phyloP scores from a whole-genome alignment of 2,797 vertebrate genomes.

The Thalassophryne amazonica region DNA sequence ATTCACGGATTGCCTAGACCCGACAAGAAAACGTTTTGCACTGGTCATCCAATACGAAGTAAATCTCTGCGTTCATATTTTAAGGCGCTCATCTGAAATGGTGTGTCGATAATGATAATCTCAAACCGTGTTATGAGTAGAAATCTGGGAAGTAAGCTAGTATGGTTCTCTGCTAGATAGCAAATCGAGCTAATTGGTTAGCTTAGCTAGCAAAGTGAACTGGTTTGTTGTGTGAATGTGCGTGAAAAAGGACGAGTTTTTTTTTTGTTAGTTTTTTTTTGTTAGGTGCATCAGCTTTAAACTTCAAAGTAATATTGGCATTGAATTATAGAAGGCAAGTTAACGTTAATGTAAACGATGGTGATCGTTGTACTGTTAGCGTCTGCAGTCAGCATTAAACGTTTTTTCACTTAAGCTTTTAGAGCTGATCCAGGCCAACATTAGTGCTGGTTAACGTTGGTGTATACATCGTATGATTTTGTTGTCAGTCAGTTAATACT shows the following conservation, averaged over 20 bases:
- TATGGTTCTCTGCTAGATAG: slow-evolving; percentile 49
- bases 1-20: slow-evolving; percentile 58
- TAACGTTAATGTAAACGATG: not conserved
- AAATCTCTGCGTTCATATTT: not conserved
- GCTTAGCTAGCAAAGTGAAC: slow-evolving; percentile 41
- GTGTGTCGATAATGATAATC: not conserved
- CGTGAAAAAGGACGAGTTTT: slow-evolving; percentile 41
- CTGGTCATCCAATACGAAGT: slow-evolving; percentile 9
- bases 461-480: too few species aligned
- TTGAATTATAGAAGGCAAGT: too few species aligned
- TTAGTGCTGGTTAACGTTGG: not conserved
- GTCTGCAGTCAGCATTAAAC: not conserved
- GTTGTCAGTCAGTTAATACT: too few species aligned
- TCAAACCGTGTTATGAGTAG: not conserved
- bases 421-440: not conserved
- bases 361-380: slow-evolving; percentile 8
- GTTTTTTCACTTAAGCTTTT: slow-evolving; percentile 8
- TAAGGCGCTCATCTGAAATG: not conserved
- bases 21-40: slow-evolving; percentile 26
- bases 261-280: slow-evolving; percentile 8
- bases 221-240: slow-evolving; percentile 20
- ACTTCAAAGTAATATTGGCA: not conserved
- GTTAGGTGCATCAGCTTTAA: not conserved
- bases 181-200: slow-evolving; percentile 47
- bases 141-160: slow-evolving; percentile 44